Conservation (phyloP, 92 coral and sea anemone species). For the Metridium senile region DNA sequence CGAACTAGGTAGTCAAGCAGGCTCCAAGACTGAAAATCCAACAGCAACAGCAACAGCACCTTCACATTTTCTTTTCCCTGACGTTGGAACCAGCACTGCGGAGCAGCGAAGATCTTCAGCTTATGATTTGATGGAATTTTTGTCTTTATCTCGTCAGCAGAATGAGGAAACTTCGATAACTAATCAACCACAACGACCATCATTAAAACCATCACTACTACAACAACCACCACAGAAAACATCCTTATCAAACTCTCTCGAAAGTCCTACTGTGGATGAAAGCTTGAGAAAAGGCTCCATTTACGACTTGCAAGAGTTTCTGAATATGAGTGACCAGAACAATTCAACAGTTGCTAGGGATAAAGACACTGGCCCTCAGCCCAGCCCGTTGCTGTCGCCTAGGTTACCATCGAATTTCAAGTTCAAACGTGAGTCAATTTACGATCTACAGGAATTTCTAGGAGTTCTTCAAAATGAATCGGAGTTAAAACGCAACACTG, state of each 20-base stretch:
- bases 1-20: slow-evolving; percentile 7
- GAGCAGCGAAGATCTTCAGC: slow-evolving; percentile 57
- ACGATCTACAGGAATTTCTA: slow-evolving; percentile 63
- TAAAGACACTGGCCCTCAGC: not conserved
- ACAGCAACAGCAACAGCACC: not conserved
- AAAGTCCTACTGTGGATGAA: not conserved
- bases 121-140: slow-evolving; percentile 74
- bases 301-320: slow-evolving; percentile 70
- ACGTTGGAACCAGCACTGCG: not conserved
- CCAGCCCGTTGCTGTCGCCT: slow-evolving; percentile 16
- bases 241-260: not conserved
- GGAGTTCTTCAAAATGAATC: slow-evolving; percentile 59
- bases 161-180: slow-evolving; percentile 6
- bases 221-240: not conserved
- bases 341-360: not conserved
- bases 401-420: slow-evolving; percentile 14
- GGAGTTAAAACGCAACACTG: slow-evolving; percentile 11
- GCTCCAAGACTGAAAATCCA: not conserved
- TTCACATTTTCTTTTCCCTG: slow-evolving; percentile 1
- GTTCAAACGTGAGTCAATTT: slow-evolving; percentile 49
- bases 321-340: slow-evolving; percentile 23
- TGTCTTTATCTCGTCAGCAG: slow-evolving; percentile 57
- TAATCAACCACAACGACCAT: not conserved
- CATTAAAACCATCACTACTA: not conserved
- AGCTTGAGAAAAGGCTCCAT: slow-evolving; percentile 56